These are phyloP conservation scores for Himalopsyche phryganea DNA, from an alignment of 1,140 invertebrate genomes.

Conservation along the genomic window DNA sequence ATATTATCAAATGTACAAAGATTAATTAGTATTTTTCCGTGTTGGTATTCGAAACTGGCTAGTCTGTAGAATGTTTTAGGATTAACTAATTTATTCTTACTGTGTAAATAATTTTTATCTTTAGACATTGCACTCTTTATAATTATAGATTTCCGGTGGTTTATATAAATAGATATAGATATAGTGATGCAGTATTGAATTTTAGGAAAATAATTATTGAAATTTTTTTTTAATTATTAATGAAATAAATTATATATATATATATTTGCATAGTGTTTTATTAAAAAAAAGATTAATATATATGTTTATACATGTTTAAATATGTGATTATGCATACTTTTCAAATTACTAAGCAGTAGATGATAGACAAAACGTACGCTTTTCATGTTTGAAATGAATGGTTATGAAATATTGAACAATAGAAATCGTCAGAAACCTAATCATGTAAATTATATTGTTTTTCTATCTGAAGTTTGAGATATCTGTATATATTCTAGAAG, in stretches of 20 bases:
- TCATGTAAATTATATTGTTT: background rate
- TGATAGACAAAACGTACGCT: conserved; percentile 8
- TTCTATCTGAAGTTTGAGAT: background rate
- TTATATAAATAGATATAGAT: conserved; percentile 12
- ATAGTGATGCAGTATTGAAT: conserved; percentile 17
- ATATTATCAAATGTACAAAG: conserved; percentile 15
- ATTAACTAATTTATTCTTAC: conserved; percentile 20
- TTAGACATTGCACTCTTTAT: conserved; percentile 1
- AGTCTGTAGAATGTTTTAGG: conserved; percentile 15
- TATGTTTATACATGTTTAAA: conserved; percentile 13
- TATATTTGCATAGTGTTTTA: conserved; percentile 24
- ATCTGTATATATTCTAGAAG: conserved; percentile 28
- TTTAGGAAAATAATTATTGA: conserved; percentile 15
- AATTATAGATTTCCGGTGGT: conserved; percentile 16
- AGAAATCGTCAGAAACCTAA: background rate
- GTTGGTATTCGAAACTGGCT: conserved; percentile 13
- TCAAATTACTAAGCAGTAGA: conserved; percentile 6
- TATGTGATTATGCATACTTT: conserved; percentile 25
- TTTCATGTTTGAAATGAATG: conserved; percentile 21
- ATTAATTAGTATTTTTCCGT: conserved; percentile 10
- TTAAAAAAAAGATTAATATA: conserved; percentile 25
- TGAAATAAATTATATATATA: conserved; percentile 24
- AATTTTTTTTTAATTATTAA: conserved; percentile 15
- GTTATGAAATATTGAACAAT: background rate
- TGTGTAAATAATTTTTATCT: conserved; percentile 19